These are phyloP conservation scores for Tribolium madens DNA, from an alignment of 1,140 invertebrate genomes.

Conservation along the genomic window DNA sequence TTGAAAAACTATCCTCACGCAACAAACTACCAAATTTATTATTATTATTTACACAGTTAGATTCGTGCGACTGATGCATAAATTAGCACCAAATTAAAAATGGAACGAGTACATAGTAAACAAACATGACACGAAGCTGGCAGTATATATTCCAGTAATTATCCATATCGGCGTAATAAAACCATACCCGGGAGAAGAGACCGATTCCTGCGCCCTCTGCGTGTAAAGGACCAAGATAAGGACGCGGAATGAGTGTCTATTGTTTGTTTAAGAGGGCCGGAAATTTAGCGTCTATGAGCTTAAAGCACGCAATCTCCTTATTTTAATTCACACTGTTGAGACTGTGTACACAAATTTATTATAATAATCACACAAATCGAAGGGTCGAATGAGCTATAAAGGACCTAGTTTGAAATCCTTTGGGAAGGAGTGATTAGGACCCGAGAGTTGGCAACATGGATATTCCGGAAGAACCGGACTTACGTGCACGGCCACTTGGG, in stretches of 20 bases:
- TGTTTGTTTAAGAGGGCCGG: constrained; percentile 51
- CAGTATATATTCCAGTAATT: constrained; percentile 40
- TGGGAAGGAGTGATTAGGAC: constrained; percentile 21
- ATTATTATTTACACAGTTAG: constrained; percentile 59
- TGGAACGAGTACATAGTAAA: constrained; percentile 45
- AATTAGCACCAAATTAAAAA: constrained; percentile 63
- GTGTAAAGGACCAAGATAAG: constrained; percentile 49
- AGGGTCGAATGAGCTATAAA: constrained; percentile 15
- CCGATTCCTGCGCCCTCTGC: constrained; percentile 42
- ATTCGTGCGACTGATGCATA: constrained; percentile 60
- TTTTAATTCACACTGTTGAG: constrained; percentile 29
- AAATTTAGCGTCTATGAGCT: constrained; percentile 46
- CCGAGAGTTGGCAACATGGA: constrained; percentile 31
- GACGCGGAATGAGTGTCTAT: constrained; percentile 48
- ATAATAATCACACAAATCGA: constrained; percentile 27
- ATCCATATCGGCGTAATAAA: constrained; percentile 45
- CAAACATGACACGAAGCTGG: constrained; percentile 44
- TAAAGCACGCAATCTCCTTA: constrained; percentile 15
- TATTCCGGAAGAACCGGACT: constrained; percentile 33
- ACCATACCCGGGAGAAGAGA: constrained; percentile 33
- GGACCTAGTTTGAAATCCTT: constrained; percentile 29
- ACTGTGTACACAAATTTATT: constrained; percentile 11
- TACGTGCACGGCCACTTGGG: constrained; percentile 12
- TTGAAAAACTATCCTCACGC: constrained; percentile 44
- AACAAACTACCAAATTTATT: constrained; percentile 41